Conservation (phyloP, 2,797 vertebrate species). For the Poeciliopsis presidionis region DNA sequence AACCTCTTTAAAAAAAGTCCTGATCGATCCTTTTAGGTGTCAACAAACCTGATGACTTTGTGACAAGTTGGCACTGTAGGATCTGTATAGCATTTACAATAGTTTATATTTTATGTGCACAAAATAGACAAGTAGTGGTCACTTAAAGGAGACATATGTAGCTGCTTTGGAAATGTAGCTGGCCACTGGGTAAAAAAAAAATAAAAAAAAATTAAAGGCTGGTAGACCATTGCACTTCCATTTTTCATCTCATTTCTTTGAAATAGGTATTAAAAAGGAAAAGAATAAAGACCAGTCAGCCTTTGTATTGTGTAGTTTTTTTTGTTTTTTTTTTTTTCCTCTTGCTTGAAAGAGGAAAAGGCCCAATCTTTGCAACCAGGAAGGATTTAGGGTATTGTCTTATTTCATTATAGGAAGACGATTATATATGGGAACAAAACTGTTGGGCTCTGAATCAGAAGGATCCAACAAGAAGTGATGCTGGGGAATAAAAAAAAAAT, state of each 20-base stretch:
- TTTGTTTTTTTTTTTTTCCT: constrained; percentile 66
- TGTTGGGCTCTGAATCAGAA: constrained; percentile 60
- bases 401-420: constrained; percentile 65
- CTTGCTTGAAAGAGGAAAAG: constrained; percentile 66
- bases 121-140: constrained; percentile 76
- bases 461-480: constrained; percentile 46
- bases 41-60: constrained; percentile 60
- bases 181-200: constrained; percentile 73
- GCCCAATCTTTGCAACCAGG: constrained; percentile 68
- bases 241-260: constrained; percentile 83
- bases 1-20: background rate
- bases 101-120: constrained; percentile 80
- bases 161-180: constrained; percentile 80
- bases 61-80: constrained; percentile 69
- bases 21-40: constrained; percentile 59
- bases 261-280: constrained; percentile 45
- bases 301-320: constrained; percentile 78
- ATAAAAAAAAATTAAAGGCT: constrained; percentile 59
- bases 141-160: constrained; percentile 78
- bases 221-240: constrained; percentile 79
- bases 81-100: constrained; percentile 76
- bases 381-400: constrained; percentile 72
- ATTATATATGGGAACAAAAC: constrained; percentile 65
- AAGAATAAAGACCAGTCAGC: constrained; percentile 67
- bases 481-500: constrained; percentile 29